phyloP scores from a whole-genome alignment of 1,140 invertebrate species.

The Apis florea region DNA sequence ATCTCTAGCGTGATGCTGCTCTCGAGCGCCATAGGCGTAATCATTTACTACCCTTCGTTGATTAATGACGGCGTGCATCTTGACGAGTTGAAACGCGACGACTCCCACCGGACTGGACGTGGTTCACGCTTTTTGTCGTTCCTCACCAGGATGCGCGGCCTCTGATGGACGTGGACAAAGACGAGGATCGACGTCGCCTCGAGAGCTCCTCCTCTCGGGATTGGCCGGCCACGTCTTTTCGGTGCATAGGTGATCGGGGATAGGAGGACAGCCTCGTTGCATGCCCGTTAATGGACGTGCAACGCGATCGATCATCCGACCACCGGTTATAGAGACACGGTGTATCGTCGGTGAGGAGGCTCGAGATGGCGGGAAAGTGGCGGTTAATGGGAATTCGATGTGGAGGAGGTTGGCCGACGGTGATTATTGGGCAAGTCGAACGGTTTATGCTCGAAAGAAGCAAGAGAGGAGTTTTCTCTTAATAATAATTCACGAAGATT shows the following conservation, averaged over 20 bases:
- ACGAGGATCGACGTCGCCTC: constrained; percentile 24
- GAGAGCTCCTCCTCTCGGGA: constrained; percentile 32
- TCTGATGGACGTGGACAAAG: constrained; percentile 49
- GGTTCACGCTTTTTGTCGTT: constrained; percentile 49
- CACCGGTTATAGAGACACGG: background rate
- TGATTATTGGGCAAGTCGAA: background rate
- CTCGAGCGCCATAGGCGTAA: constrained; percentile 61
- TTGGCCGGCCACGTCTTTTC: constrained; percentile 46
- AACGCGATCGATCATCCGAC: constrained; percentile 47
- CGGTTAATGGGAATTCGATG: background rate
- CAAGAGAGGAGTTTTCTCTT: background rate
- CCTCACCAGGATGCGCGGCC: background rate
- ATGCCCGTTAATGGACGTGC: constrained; percentile 26
- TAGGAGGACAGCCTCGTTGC: constrained; percentile 20
- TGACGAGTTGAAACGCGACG: constrained; percentile 61
- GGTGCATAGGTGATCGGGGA: constrained; percentile 8
- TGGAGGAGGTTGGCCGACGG: background rate
- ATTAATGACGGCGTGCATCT: constrained; percentile 61
- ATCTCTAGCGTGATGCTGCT: constrained; percentile 47
- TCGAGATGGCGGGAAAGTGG: background rate
- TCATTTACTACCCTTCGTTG: constrained; percentile 64
- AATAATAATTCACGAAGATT: too few relatives aligned
- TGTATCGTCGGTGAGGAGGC: background rate
- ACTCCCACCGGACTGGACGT: constrained; percentile 48
- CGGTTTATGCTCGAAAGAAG: background rate